These are phyloP conservation scores for Astatotilapia flaviijosephi DNA, from an alignment of 2,113 vertebrate genomes.

Conservation along the genomic window DNA sequence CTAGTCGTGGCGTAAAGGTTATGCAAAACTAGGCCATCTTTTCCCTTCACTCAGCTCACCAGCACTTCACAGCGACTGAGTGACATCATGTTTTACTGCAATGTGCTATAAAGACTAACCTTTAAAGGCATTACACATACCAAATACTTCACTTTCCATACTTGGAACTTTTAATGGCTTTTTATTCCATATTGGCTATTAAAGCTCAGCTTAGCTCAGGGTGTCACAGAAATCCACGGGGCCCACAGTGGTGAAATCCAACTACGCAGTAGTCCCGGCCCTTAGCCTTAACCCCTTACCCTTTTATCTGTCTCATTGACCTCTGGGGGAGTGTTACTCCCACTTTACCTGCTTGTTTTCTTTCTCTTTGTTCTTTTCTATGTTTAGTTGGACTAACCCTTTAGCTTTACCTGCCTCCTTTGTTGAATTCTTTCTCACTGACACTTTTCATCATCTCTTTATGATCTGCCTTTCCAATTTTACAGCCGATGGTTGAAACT, in stretches of 20 bases:
- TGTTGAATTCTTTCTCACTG: conserved; percentile 33
- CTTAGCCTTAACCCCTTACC: conserved; percentile 27
- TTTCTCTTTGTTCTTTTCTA: neutral
- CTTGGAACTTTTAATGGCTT: neutral
- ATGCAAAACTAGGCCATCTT: neutral
- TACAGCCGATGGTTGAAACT: conserved; percentile 31
- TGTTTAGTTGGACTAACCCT: conserved; percentile 48
- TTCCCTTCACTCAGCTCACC: neutral
- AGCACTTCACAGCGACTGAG: neutral
- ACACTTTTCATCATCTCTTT: neutral
- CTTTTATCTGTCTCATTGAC: conserved; percentile 37
- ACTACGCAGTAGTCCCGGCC: neutral
- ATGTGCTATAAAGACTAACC: neutral
- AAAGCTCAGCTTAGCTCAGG: neutral
- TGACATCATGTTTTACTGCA: conserved; percentile 26
- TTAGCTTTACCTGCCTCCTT: conserved; percentile 55
- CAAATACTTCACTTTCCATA: neutral
- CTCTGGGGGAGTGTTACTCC: conserved; percentile 17
- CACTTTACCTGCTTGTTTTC: conserved; percentile 36
- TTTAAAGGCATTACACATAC: conserved; percentile 4
- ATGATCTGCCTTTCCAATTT: conserved; percentile 1
- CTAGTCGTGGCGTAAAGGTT: conserved; percentile 18
- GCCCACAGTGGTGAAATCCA: conserved; percentile 55
- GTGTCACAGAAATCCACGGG: neutral
- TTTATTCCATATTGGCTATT: neutral